These are phyloP conservation scores for Gambusia yucatana DNA, from an alignment of 2,797 vertebrate genomes.

Conservation along the genomic window DNA sequence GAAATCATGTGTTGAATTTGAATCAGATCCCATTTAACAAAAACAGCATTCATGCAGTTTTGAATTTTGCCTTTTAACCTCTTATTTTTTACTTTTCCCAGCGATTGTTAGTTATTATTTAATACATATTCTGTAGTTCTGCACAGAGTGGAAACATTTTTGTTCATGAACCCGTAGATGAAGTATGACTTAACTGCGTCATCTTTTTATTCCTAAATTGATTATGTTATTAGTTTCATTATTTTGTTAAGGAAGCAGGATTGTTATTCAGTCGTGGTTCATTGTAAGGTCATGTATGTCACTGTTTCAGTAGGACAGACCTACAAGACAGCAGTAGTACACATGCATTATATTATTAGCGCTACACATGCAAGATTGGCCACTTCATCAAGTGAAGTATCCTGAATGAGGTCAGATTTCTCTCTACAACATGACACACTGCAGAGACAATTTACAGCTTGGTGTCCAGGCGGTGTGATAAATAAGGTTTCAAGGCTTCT, in stretches of 20 bases:
- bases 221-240: background rate
- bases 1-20: conserved; percentile 34
- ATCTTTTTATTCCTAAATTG: background rate
- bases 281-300: background rate
- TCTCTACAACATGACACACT: background rate
- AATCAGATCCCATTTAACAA: conserved; percentile 16
- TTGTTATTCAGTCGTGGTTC: background rate
- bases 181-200: background rate
- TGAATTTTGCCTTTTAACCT: conserved; percentile 6
- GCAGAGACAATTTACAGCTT: conserved; percentile 5
- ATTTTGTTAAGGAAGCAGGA: background rate
- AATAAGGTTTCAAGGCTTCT: conserved; percentile 10
- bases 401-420: conserved; percentile 1
- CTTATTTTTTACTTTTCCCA: conserved; percentile 7
- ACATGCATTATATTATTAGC: background rate
- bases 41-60: conserved; percentile 18
- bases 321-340: background rate
- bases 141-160: conserved; percentile 5
- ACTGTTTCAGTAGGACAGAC: background rate
- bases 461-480: conserved; percentile 8
- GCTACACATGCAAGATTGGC: background rate
- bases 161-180: background rate
- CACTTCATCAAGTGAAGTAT: conserved; percentile 9
- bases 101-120: background rate
- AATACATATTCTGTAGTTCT: background rate